Conservation (phyloP, 2,113 vertebrate genomes). For the Limanda limanda region DNA sequence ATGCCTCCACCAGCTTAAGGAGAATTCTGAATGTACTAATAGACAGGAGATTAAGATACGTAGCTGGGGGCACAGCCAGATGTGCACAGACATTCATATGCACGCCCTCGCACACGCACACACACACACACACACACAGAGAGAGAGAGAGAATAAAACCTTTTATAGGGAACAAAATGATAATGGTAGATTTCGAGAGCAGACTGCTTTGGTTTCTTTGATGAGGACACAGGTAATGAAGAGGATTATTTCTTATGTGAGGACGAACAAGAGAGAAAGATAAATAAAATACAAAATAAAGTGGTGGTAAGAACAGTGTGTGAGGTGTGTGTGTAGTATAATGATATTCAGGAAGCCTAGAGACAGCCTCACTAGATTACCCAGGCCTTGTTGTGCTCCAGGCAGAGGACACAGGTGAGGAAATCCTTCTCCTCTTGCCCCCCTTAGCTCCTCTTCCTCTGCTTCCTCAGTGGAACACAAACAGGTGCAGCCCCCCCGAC, state of each 20-base stretch:
- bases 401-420: constrained; percentile 43
- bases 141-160: constrained; percentile 18
- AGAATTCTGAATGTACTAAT: constrained; percentile 75
- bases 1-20: constrained; percentile 56
- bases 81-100: constrained; percentile 19
- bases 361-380: constrained; percentile 27
- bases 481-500: constrained; percentile 43
- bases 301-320: background rate
- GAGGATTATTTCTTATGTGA: constrained; percentile 32
- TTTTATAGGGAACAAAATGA: constrained; percentile 55
- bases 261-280: constrained; percentile 8
- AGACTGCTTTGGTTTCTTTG: constrained; percentile 47
- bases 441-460: constrained; percentile 2
- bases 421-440: constrained; percentile 2
- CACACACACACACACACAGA: constrained; percentile 17
- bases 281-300: background rate
- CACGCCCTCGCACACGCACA: background rate
- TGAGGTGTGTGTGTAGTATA: constrained; percentile 16
- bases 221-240: constrained; percentile 58
- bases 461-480: constrained; percentile 33
- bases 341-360: constrained; percentile 22
- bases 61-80: constrained; percentile 60
- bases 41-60: constrained; percentile 73
- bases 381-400: constrained; percentile 38
- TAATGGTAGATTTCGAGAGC: constrained; percentile 46